Evolutionary conservation across 2,797 vertebrate genomes (phyloP), one percentile per base, ranked within the genome.

Genomic region (Tokudaia muenninki): DNA sequence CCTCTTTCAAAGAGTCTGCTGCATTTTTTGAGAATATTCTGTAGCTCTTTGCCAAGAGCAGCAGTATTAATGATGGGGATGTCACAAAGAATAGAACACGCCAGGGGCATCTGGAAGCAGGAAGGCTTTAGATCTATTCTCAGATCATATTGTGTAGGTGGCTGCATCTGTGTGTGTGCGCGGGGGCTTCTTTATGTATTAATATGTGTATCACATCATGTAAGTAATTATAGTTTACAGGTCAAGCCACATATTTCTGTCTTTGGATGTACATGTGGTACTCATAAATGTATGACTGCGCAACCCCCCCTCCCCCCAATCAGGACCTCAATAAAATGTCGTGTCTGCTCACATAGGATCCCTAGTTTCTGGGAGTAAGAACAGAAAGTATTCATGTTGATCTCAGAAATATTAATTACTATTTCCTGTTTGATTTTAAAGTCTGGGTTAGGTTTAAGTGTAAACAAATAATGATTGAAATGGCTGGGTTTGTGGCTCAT

Each of bases 201-300:
- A 97, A 78, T 92, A 67, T 87, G 87, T 96, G 65, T 65, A 94
- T 93, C 67, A 94, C 41, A 24, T 92, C 75, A 9, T 72, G 21
- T 90, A 92, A 87, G 41, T 97, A 97, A 97, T 97, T 97, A 97
- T 31, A 92, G 89, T 93, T 97, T 97, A 94, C 95, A 91, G 29
- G 57, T 44, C 84, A 67, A 92, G 7, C 65, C 63, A 80, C 92
- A 92, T 90, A 88, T 81, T 96, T 67, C 88, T 47, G 57, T 88
- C 95, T 61, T 61, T 97, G 63, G 47, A 82, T 84, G 82, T 78
- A 50, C 92, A 94, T 94, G 22, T 10, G 93, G 92, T 44, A 96
- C 83, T 96, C 75, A 21, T n/a, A 94, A 91, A 72, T 91, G 34
- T 26, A 81, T 86, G 22, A 94, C 83, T 90, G 41, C 47, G 70